phyloP scores from a whole-genome alignment of 2,113 vertebrate genomes.

The Saguinus midas region DNA sequence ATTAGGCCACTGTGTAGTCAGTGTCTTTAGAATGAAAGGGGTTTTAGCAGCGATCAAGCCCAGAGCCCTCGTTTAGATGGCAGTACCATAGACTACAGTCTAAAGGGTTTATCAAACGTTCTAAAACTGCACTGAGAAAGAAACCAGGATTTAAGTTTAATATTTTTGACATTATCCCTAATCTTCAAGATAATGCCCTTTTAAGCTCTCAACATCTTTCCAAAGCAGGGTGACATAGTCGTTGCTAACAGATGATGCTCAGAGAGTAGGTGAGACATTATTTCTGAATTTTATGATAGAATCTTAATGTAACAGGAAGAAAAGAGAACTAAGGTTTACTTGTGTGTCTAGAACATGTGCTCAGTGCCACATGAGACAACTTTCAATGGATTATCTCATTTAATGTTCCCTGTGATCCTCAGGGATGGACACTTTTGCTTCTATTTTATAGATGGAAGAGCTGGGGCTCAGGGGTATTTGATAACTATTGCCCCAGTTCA shows the following conservation, averaged over 20 bases:
- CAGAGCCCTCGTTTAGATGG: neutral
- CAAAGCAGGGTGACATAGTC: no score
- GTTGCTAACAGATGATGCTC: neutral
- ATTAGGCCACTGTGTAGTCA: neutral
- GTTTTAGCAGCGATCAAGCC: no score
- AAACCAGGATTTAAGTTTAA: neutral
- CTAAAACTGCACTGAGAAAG: neutral
- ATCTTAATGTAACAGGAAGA: neutral
- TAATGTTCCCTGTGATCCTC: neutral
- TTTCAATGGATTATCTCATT: neutral
- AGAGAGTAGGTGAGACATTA: neutral
- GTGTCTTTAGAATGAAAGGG: neutral
- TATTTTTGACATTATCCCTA: neutral
- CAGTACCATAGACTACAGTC: fast-evolving
- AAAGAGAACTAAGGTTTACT: neutral
- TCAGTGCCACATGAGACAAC: fast-evolving
- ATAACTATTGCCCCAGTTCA: fast-evolving
- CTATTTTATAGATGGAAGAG: neutral
- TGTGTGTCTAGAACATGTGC: neutral
- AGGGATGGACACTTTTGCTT: neutral
- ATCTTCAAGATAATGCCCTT: no score
- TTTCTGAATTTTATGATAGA: neutral
- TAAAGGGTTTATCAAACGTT: neutral
- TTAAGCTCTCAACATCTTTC: neutral
- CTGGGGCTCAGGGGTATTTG: neutral